Evolutionary conservation across 2,888 invertebrate species (phyloP), one percentile per base, ranked within the genome.

Genomic region (Pediacus dermestoides): DNA sequence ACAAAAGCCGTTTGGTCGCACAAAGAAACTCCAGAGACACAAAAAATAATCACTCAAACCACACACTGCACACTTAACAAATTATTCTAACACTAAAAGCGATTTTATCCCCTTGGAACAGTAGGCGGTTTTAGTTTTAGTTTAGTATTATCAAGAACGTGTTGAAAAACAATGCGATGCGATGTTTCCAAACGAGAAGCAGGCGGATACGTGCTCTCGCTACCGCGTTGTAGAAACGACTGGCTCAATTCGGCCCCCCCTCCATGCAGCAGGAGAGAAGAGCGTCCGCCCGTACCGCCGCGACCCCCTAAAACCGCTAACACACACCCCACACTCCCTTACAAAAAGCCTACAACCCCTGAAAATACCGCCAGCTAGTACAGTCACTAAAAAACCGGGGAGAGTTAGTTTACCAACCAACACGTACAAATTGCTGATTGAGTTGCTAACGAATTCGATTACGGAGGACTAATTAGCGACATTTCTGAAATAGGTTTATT

Each of bases 301-400:
- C 54, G 57, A 46, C 46, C 52, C 55, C 53, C 46, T 49, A 46
- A 61, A 67, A 68, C 68, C 69, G 62, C 68, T 66, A 67, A 67
- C 67, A 68, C 63, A 60, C 54, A 65, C 64, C 65, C 61, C 63
- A 58, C 61, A 58, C 64, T 53, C 57, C 59, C 58, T 60, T 63
- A 66, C 64, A 65, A 65, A 67, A 66, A 66, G 63, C 64, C 63
- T 61, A 64, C 64, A 63, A 62, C 66, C 66, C 67, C 64, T 63
- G 61, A 63, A 64, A 67, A 66, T 63, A 64, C 64, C 62, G 59
- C 55, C 63, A 59, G 59, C 33, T 50, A 49, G 58, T 58, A 57
- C 52, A 55, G 44, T 55, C 55, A 40, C 46, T 37, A 53, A 57
- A 56, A 52, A 50, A 28, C 42, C n/a, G n/a, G n/a, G n/a, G n/a